Conservation (phyloP, 2,888 invertebrate species). For the Eremobia ochroleuca region DNA sequence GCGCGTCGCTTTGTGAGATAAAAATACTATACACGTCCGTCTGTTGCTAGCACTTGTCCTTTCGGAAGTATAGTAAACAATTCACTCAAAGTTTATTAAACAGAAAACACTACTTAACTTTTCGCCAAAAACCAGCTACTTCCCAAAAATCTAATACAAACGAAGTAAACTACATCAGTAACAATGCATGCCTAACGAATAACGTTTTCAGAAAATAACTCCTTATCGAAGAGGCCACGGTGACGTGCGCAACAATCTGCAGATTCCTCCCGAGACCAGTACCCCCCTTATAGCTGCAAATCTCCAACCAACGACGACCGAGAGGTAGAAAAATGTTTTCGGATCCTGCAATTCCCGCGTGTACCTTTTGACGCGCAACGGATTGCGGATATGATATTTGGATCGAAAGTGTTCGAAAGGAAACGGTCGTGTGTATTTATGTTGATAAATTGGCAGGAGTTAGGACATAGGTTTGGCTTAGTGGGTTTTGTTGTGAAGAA, state of each 20-base stretch:
- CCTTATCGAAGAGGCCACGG: slow-evolving; percentile 62
- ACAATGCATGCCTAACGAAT: slow-evolving; percentile 57
- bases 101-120: slow-evolving; percentile 1
- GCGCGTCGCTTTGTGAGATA: background rate
- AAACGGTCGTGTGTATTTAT: slow-evolving; percentile 29
- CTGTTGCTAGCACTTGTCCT: background rate
- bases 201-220: slow-evolving; percentile 68
- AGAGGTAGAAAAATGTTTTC: slow-evolving; percentile 70
- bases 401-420: slow-evolving; percentile 56
- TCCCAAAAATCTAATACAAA: background rate
- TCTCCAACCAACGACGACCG: slow-evolving; percentile 50
- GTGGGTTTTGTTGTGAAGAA: slow-evolving; percentile 1
- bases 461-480: background rate
- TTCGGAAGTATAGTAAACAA: background rate
- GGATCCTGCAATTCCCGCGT: slow-evolving; percentile 68
- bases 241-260: slow-evolving; percentile 68
- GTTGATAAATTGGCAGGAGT: slow-evolving; percentile 41
- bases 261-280: slow-evolving; percentile 68
- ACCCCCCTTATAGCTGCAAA: slow-evolving; percentile 60
- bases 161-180: background rate
- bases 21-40: background rate
- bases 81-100: background rate
- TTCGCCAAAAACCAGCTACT: background rate
- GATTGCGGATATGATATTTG: slow-evolving; percentile 70
- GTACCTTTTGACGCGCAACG: slow-evolving; percentile 72